Conservation (phyloP, 2,113 vertebrate genomes). For the Benitochromis conjunctus region DNA sequence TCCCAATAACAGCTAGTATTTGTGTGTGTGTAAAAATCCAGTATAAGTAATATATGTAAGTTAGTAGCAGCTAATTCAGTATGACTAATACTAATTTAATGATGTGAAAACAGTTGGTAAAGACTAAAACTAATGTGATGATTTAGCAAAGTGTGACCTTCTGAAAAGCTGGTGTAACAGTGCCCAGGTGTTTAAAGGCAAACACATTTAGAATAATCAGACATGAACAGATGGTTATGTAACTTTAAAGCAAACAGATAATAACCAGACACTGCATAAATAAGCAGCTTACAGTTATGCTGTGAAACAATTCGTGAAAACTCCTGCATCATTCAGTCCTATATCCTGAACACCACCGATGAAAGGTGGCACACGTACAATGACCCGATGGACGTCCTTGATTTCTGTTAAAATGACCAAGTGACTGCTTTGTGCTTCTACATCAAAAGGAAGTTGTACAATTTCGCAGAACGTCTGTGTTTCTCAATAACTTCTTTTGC, state of each 20-base stretch:
- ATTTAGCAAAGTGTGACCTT: background rate
- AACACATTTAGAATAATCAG: background rate
- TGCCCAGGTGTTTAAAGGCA: background rate
- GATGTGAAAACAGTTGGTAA: background rate
- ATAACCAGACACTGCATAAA: background rate
- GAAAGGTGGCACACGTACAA: background rate
- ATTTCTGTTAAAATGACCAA: background rate
- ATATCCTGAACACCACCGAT: background rate
- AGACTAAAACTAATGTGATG: background rate
- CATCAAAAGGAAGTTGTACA: background rate
- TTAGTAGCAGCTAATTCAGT: background rate
- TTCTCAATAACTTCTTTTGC: background rate
- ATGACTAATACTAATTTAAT: background rate
- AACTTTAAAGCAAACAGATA: conserved; percentile 1
- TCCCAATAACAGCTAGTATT: background rate
- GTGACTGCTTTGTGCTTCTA: background rate
- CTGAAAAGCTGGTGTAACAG: background rate
- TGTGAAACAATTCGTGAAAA: background rate
- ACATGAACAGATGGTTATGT: background rate
- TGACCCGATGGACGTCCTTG: background rate
- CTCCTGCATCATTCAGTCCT: background rate
- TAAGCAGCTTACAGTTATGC: conserved; percentile 43
- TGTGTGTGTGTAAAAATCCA: background rate
- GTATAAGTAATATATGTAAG: background rate
- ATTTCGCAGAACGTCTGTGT: background rate